These are phyloP conservation scores for Eucera pruinosa DNA, from an alignment of 2,888 invertebrate species.

Conservation along the genomic window DNA sequence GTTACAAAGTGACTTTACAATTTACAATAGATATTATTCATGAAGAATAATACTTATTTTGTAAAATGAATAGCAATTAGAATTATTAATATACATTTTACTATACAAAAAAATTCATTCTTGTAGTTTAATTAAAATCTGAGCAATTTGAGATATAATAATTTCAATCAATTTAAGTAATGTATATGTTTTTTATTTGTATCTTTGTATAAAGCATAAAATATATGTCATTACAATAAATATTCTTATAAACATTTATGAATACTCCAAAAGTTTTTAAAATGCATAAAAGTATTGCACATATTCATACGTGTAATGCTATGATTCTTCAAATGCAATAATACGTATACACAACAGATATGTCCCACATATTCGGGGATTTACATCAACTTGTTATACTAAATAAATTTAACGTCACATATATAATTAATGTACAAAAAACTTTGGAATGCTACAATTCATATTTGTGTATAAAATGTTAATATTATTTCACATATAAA, in stretches of 20 bases:
- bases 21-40: slow-evolving; percentile 3
- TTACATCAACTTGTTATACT: slow-evolving; percentile 16
- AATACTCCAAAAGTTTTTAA: slow-evolving; percentile 20
- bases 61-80: neutral
- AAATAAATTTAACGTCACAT: slow-evolving; percentile 26
- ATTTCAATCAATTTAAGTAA: slow-evolving; percentile 5
- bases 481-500: slow-evolving; percentile 33
- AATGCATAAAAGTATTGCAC: slow-evolving; percentile 16
- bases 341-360: slow-evolving; percentile 23
- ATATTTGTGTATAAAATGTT: slow-evolving; percentile 27
- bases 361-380: too few relatives aligned
- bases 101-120: neutral
- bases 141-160: slow-evolving; percentile 3
- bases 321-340: slow-evolving; percentile 16
- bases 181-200: slow-evolving; percentile 17
- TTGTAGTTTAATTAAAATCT: neutral
- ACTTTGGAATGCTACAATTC: slow-evolving; percentile 40
- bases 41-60: neutral
- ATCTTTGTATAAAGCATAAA: neutral
- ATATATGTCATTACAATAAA: slow-evolving; percentile 19
- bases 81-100: neutral
- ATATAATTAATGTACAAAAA: slow-evolving; percentile 39
- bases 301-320: slow-evolving; percentile 15
- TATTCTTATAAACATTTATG: slow-evolving; percentile 17
- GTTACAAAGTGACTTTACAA: slow-evolving; percentile 3